phyloP scores from a whole-genome alignment of 2,113 vertebrate genomes.

The Fulmarus glacialis region DNA sequence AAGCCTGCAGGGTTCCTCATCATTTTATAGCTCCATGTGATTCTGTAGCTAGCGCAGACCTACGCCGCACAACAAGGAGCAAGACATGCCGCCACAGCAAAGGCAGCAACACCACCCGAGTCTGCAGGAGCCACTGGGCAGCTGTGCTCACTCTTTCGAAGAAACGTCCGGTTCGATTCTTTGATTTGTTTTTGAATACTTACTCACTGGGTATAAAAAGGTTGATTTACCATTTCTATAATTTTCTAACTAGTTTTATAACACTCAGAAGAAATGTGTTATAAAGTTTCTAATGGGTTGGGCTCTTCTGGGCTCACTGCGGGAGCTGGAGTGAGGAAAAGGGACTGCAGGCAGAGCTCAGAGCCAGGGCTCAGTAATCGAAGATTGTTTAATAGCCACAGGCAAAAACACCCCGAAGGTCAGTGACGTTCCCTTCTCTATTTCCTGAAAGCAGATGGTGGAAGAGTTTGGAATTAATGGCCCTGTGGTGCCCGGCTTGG shows the following conservation, averaged over 20 bases:
- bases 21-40: background rate
- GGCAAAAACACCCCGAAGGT: constrained; percentile 36
- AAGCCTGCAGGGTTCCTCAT: background rate
- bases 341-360: background rate
- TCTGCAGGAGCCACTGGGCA: background rate
- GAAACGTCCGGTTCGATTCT: background rate
- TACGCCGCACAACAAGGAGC: rapidly evolving
- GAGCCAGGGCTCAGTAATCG: background rate
- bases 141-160: background rate
- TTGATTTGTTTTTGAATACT: background rate
- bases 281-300: background rate
- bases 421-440: background rate
- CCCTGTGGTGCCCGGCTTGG: background rate
- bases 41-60: background rate
- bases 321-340: background rate
- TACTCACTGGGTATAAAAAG: background rate
- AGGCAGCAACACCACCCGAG: rapidly evolving
- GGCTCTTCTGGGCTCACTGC: background rate
- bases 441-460: constrained; percentile 58
- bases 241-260: background rate
- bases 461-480: constrained; percentile 25
- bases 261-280: background rate
- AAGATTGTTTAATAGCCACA: background rate
- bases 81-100: background rate
- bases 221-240: background rate